These are phyloP conservation scores for Chrysolina haemoptera DNA, from an alignment of 2,888 invertebrate genomes.

Conservation along the genomic window DNA sequence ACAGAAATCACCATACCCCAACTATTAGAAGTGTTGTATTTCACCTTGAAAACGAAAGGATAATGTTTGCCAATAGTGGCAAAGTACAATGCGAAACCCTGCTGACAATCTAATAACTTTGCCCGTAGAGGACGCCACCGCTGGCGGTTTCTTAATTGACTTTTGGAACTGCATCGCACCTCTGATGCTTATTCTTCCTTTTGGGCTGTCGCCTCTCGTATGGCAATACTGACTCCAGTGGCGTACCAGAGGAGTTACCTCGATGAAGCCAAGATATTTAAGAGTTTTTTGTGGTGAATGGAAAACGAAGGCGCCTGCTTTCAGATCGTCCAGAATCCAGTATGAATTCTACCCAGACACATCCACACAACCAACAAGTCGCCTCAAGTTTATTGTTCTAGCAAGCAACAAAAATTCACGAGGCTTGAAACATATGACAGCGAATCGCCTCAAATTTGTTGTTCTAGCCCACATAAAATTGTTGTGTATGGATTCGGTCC, in stretches of 20 bases:
- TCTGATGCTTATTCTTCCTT: slow-evolving; percentile 32
- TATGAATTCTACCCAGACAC: too few species aligned
- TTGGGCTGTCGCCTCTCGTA: slow-evolving; percentile 33
- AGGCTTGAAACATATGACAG: too few species aligned
- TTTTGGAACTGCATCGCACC: slow-evolving; percentile 58
- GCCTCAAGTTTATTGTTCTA: too few species aligned
- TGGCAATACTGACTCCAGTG: neutral
- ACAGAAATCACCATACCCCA: neutral
- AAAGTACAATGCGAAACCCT: slow-evolving; percentile 57
- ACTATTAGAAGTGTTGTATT: neutral
- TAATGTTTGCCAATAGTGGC: slow-evolving; percentile 37
- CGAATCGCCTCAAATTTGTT: too few species aligned
- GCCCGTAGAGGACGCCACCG: slow-evolving; percentile 56
- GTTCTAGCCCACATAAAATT: too few species aligned
- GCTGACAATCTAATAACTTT: slow-evolving; percentile 62
- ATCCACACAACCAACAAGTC: too few species aligned
- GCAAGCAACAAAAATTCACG: too few species aligned
- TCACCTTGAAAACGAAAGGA: neutral
- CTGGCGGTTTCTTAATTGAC: slow-evolving; percentile 57
- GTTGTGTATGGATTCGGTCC: too few species aligned
- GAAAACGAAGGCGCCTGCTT: too few species aligned
- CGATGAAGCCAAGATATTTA: neutral
- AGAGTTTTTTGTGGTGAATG: too few species aligned
- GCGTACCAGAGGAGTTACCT: neutral
- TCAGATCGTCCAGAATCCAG: too few species aligned